These are phyloP conservation scores for Lepus townsendii DNA, from an alignment of 2,797 vertebrate species.

Conservation along the genomic window DNA sequence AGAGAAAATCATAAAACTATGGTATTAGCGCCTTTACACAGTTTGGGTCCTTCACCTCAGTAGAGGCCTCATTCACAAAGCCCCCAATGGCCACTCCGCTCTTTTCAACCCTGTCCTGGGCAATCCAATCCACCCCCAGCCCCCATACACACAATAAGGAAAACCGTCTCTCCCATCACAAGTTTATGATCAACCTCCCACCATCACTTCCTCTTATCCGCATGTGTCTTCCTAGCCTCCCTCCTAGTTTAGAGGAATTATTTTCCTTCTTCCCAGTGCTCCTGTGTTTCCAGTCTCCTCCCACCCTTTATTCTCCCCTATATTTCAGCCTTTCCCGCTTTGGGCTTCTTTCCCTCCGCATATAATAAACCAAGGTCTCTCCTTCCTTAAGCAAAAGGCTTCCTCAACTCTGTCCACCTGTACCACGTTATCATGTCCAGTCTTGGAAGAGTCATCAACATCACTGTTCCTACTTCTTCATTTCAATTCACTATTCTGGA, in stretches of 20 bases:
- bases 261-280: background rate
- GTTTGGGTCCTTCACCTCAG: background rate
- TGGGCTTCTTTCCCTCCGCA: background rate
- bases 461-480: background rate
- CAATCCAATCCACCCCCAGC: accelerated
- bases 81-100: background rate
- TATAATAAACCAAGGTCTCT: background rate
- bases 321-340: background rate
- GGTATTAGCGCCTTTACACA: background rate
- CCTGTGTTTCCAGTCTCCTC: background rate
- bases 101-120: background rate
- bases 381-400: background rate
- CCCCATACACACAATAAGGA: background rate
- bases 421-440: background rate
- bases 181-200: background rate
- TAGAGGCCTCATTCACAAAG: background rate
- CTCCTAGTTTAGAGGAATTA: background rate
- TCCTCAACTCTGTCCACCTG: background rate
- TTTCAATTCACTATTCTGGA: background rate
- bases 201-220: background rate
- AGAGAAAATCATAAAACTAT: background rate
- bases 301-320: background rate
- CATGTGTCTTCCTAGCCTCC: background rate
- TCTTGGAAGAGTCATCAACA: background rate
- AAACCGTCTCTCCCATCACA: background rate